Conservation (phyloP, 2,797 vertebrate genomes). For the Pyrocephalus nanus region DNA sequence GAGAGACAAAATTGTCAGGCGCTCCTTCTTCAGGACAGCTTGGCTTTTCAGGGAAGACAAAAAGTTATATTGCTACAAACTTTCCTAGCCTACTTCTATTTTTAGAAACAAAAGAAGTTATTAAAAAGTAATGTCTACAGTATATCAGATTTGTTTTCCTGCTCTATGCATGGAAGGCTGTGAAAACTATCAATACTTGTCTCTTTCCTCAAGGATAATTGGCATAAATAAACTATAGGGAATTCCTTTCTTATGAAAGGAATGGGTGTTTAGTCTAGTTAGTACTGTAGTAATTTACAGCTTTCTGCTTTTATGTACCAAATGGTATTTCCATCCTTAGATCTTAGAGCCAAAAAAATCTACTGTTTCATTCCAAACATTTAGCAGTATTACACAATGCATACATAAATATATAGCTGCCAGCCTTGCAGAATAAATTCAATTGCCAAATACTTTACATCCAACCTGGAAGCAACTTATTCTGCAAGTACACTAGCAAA, state of each 20-base stretch:
- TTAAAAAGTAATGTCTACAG: neutral
- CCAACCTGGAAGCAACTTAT: neutral
- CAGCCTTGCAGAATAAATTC: conserved; percentile 1
- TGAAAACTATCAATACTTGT: neutral
- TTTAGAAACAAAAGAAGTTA: neutral
- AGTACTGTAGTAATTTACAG: neutral
- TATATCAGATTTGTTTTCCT: neutral
- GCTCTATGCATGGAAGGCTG: neutral
- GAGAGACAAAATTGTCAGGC: neutral
- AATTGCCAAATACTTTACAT: neutral
- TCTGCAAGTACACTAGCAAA: neutral
- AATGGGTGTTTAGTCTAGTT: conserved; percentile 7
- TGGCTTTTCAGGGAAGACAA: neutral
- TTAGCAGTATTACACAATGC: neutral
- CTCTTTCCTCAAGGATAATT: neutral
- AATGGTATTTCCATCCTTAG: conserved; percentile 14
- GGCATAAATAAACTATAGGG: neutral
- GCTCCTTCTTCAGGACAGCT: neutral
- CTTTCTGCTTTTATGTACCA: conserved; percentile 8
- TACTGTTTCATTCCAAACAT: neutral
- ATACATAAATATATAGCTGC: neutral
- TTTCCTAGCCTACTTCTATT: neutral
- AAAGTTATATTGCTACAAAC: neutral
- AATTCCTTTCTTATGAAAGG: conserved; percentile 28
- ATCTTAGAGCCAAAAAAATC: conserved; percentile 9